Percentiles rank a stretch among this genome's conserved stretches.
Conservation (phyloP, 1,140 invertebrate species). For the Micrasema longulum region DNA sequence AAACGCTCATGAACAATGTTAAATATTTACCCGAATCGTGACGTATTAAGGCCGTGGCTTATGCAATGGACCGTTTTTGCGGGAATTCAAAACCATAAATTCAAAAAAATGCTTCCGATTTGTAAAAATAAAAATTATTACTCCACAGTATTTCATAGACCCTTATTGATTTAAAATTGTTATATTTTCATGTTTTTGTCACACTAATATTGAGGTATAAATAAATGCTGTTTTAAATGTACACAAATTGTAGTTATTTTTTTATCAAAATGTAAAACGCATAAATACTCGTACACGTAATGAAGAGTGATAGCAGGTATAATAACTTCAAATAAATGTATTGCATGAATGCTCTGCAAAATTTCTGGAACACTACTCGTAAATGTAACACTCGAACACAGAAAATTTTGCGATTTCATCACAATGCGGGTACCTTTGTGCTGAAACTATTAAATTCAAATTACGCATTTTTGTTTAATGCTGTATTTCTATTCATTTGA, state of each 20-base stretch:
- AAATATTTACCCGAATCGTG: too few species aligned
- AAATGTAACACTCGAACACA: slow-evolving; percentile 39
- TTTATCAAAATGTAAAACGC: not conserved
- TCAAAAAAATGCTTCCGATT: too few species aligned
- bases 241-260: not conserved
- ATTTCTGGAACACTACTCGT: not conserved
- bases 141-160: too few species aligned
- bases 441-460: slow-evolving; percentile 41
- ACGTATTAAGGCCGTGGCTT: too few species aligned
- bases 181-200: too few species aligned
- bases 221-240: not conserved
- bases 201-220: not conserved
- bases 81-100: too few species aligned
- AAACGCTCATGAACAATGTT: too few species aligned
- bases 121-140: too few species aligned
- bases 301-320: not conserved
- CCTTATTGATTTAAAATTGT: too few species aligned
- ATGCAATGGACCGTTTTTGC: too few species aligned
- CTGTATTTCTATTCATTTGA: slow-evolving; percentile 18
- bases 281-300: too few species aligned
- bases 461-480: slow-evolving; percentile 22
- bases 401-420: slow-evolving; percentile 41
- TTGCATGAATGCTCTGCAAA: not conserved
- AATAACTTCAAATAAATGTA: not conserved
- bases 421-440: slow-evolving; percentile 20